These are phyloP conservation scores for Drosophila littoralis DNA, from an alignment of 1,140 invertebrate genomes.

Conservation along the genomic window DNA sequence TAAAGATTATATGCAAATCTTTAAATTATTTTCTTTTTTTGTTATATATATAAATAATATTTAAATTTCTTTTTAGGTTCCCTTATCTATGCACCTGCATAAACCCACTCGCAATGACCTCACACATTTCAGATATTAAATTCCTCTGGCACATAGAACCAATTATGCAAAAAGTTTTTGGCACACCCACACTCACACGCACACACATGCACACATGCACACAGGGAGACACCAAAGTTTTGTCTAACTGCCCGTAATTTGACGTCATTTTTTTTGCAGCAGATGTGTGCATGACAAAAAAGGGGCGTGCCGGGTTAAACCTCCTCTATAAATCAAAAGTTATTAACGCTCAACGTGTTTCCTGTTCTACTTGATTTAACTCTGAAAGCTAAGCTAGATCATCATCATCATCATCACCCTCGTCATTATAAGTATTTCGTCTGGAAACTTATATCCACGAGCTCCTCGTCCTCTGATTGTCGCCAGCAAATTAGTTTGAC, in stretches of 20 bases:
- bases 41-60: background rate
- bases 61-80: background rate
- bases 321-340: constrained; percentile 68
- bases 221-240: constrained; percentile 45
- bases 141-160: constrained; percentile 39
- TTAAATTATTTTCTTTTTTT: too few species aligned
- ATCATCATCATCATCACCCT: constrained; percentile 11
- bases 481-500: constrained; percentile 60
- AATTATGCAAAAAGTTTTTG: constrained; percentile 62
- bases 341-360: constrained; percentile 72
- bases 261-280: constrained; percentile 42
- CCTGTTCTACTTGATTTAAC: constrained; percentile 55
- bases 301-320: constrained; percentile 28
- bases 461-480: constrained; percentile 18
- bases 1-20: too few species aligned
- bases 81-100: constrained; percentile 11
- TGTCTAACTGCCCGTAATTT: constrained; percentile 63
- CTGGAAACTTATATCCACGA: background rate
- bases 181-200: background rate
- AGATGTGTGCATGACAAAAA: constrained; percentile 19
- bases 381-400: constrained; percentile 29
- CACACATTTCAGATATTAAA: constrained; percentile 38
- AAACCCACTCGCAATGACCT: constrained; percentile 15
- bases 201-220: constrained; percentile 3
- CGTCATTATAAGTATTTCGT: constrained; percentile 26